Conservation (phyloP, 2,113 vertebrate genomes). For the Sander vitreus region DNA sequence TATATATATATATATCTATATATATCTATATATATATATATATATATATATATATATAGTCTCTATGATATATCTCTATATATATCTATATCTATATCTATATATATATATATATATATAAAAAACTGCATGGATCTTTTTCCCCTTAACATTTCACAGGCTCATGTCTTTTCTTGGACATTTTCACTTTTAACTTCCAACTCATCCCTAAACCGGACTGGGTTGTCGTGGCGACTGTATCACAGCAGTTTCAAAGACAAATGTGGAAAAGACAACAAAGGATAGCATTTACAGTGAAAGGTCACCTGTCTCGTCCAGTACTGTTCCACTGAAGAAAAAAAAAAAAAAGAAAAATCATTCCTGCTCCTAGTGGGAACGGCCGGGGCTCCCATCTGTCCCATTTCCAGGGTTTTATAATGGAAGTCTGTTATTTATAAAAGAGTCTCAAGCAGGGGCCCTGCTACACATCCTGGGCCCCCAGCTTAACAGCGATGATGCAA, state of each 20-base stretch:
- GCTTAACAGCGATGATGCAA: not conserved
- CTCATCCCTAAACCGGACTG: not conserved
- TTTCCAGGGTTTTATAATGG: not conserved
- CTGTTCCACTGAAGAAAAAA: not conserved
- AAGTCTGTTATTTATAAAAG: not conserved
- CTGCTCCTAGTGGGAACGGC: not conserved
- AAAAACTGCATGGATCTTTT: not conserved
- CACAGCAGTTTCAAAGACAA: constrained; percentile 20
- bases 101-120: too few relatives aligned
- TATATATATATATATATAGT: too few relatives aligned
- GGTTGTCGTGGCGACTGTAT: constrained; percentile 12
- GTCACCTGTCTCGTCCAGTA: constrained; percentile 17
- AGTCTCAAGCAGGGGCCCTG: not conserved
- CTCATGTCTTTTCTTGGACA: not conserved
- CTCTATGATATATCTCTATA: too few relatives aligned
- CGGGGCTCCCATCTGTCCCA: not conserved
- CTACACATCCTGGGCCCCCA: not conserved
- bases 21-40: too few relatives aligned
- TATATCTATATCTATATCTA: too few relatives aligned
- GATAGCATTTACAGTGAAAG: constrained; percentile 55
- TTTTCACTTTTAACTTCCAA: not conserved
- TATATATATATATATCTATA: too few relatives aligned
- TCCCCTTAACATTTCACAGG: not conserved
- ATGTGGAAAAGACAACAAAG: constrained; percentile 40
- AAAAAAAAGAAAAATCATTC: not conserved